These are phyloP conservation scores for Polietes domitor DNA, from an alignment of 2,888 invertebrate genomes.

Conservation along the genomic window DNA sequence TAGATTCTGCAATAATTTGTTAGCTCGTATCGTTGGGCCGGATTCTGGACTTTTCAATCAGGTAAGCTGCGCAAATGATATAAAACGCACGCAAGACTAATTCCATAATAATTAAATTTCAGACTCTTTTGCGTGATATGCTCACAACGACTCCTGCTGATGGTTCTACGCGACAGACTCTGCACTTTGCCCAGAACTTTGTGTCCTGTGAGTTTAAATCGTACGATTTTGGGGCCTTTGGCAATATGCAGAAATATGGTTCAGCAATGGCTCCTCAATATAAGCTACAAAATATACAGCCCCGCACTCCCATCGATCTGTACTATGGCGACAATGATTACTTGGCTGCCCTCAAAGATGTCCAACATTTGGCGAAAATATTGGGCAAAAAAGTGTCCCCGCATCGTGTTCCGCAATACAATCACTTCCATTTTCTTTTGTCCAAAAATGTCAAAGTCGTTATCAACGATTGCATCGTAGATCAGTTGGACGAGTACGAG, in stretches of 20 bases:
- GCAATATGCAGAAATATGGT: conserved; percentile 57
- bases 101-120: neutral
- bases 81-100: neutral
- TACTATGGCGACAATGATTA: conserved; percentile 69
- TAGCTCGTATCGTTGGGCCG: neutral
- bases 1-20: neutral
- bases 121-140: neutral
- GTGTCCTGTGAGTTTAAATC: conserved; percentile 64
- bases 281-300: conserved; percentile 56
- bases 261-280: conserved; percentile 65
- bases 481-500: conserved; percentile 53
- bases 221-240: conserved; percentile 65
- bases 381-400: conserved; percentile 52
- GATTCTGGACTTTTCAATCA: neutral
- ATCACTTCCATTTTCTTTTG: conserved; percentile 70
- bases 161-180: conserved; percentile 67
- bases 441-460: conserved; percentile 62
- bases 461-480: conserved; percentile 66
- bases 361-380: conserved; percentile 57
- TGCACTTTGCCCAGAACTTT: conserved; percentile 69
- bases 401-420: conserved; percentile 68
- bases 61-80: neutral
- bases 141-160: conserved; percentile 69
- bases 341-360: conserved; percentile 59
- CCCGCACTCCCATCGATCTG: conserved; percentile 60